A percentile compares a stretch with the other conserved stretches of the same genome.
Conservation (phyloP, 2,888 invertebrate genomes). For the Erebia ligea region DNA sequence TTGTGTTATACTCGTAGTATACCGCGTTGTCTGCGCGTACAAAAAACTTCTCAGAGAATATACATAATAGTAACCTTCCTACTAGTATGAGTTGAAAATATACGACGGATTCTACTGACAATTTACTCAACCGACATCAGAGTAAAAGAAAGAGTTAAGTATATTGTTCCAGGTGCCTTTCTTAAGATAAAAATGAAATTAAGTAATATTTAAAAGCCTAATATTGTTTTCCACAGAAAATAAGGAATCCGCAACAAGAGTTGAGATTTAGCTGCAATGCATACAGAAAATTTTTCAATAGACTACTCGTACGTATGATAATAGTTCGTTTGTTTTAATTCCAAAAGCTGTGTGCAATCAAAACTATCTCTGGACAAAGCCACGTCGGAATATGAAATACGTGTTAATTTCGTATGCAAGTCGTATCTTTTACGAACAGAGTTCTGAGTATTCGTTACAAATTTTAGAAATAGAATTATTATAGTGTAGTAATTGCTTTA, state of each 20-base stretch:
- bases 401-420: slow-evolving; percentile 36
- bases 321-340: slow-evolving; percentile 29
- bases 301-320: slow-evolving; percentile 9
- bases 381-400: slow-evolving; percentile 32
- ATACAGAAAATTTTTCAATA: slow-evolving; percentile 4
- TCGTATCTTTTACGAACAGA: slow-evolving; percentile 30
- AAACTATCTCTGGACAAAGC: slow-evolving; percentile 34
- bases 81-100: no score
- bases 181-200: no score
- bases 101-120: no score
- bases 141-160: no score
- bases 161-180: no score
- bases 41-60: no score
- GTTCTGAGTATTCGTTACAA: slow-evolving; percentile 29
- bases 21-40: no score
- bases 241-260: not conserved
- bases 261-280: slow-evolving; percentile 15
- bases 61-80: no score
- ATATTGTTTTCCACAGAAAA: not conserved
- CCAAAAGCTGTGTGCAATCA: slow-evolving; percentile 32
- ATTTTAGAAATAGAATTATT: slow-evolving; percentile 13
- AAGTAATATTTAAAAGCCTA: no score
- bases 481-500: not conserved
- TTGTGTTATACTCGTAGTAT: no score
- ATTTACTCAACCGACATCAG: no score